Base-by-base conservation (phyloP, 2,113 vertebrate species). In the Megaceryle maxima region DNA sequence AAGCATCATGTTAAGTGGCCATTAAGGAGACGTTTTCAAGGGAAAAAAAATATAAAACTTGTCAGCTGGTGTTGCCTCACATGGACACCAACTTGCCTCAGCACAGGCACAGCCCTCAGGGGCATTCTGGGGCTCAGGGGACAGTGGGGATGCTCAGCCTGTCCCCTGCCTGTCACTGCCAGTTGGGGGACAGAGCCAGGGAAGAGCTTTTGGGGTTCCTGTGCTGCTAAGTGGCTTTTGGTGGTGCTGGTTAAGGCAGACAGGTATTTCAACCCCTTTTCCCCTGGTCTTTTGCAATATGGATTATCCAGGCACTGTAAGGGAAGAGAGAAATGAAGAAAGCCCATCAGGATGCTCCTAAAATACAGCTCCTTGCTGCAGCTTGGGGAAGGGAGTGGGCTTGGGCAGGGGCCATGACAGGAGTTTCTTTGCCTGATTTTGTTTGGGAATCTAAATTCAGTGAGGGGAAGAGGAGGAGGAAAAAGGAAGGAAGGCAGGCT, bases 1-100 rank as follows among this genome's bases (percentile, higher is more conserved):
- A 94, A 96, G 63, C 83, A 78, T 92, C 89, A 94, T 73, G 91
- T 87, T 94, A 94, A 95, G 85, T 73, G 83, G 62, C 87, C 1
- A 5, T 92, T 96, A 81, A 95, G 68, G 83, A 82, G 72, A 39
- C 44, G 28, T 94, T 94, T 96, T 82, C 46, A 57, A 90, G 82
- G 44, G 77, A 78, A 76, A 92, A 83, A 97, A 93, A 95, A 44
- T 72, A 53, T 16, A 50, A 64, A 87, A 48, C 29, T 82, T 51
- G 13, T 39, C 39, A 77, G 33, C 50, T 86, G 72, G 59, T 16
- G 3, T 72, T 70, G 81, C 20, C 39, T 33, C 0, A 4, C 28
- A 20, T 62, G 44, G 55, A 21, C 7, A 6, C 11, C 16, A 2
- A 17, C 0, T 1, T 82, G 41, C 43, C 21, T 51, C n/a, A n/a